Percentiles rank a stretch among this genome's conserved stretches.
These are phyloP conservation scores for Pipistrellus pygmaeus DNA, from an alignment of 2,797 vertebrate species.

Conservation along the genomic window DNA sequence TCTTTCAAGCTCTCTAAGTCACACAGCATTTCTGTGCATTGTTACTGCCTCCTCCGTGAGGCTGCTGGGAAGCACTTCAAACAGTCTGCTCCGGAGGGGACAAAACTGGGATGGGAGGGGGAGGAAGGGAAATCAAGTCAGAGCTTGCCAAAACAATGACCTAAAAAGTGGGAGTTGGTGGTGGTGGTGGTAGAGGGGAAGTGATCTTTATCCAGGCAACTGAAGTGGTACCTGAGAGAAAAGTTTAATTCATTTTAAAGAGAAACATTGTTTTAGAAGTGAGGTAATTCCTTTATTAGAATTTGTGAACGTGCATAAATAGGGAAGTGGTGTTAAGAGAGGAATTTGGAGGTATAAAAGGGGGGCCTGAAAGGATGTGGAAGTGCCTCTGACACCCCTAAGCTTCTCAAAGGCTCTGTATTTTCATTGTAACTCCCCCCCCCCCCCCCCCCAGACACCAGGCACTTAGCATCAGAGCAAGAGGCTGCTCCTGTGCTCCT, in stretches of 20 bases:
- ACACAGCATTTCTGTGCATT: slow-evolving; percentile 57
- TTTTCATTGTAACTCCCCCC: neutral
- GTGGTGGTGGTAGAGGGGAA: neutral
- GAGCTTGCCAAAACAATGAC: slow-evolving; percentile 10
- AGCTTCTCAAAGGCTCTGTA: neutral
- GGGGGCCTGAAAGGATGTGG: neutral
- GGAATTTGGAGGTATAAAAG: neutral
- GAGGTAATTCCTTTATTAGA: neutral
- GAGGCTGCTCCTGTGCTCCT: neutral
- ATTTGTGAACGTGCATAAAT: neutral
- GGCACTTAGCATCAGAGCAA: neutral
- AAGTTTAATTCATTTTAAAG: neutral
- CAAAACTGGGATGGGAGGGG: neutral
- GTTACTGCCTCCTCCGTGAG: slow-evolving; percentile 63
- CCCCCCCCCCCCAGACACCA: neutral
- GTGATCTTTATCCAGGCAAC: neutral
- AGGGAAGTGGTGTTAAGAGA: neutral
- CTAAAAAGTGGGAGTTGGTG: neutral
- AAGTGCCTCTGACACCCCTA: neutral
- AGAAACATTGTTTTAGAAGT: neutral
- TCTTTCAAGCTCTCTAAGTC: slow-evolving; percentile 65
- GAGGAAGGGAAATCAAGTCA: slow-evolving; percentile 62
- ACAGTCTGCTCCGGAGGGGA: neutral
- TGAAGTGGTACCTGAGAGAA: slow-evolving; percentile 11
- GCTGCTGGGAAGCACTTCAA: slow-evolving; percentile 74